Evolutionary conservation across 1,140 invertebrate genomes (phyloP).

Genomic region (Drosophila albomicans): DNA sequence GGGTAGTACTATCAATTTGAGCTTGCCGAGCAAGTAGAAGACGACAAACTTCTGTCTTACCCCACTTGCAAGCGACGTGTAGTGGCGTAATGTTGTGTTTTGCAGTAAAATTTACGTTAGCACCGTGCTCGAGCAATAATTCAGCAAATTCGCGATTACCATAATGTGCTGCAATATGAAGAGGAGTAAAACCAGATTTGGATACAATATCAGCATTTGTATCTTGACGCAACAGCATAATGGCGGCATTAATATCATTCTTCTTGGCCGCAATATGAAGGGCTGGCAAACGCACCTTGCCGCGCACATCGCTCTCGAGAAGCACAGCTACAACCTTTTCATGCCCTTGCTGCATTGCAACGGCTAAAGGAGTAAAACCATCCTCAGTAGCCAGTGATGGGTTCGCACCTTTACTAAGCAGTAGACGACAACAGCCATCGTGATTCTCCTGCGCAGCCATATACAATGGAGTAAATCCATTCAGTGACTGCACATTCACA

Average conservation of each 20-base stretch:
- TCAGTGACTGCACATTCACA: conserved; percentile 98
- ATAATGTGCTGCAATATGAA: conserved; percentile 99
- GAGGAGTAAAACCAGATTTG: conserved; percentile 98
- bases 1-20: conserved; percentile 96
- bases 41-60: conserved; percentile 89
- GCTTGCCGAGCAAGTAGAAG: conserved; percentile 94
- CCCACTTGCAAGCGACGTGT: conserved; percentile 90
- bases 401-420: conserved; percentile 97
- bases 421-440: conserved; percentile 95
- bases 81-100: conserved; percentile 97
- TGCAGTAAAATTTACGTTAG: conserved; percentile 98
- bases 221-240: conserved; percentile 96
- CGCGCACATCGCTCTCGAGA: conserved; percentile 96
- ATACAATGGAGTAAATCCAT: conserved; percentile 99
- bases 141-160: conserved; percentile 98
- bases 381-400: conserved; percentile 98
- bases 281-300: conserved; percentile 94
- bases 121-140: conserved; percentile 95
- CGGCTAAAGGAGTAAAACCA: conserved; percentile 98
- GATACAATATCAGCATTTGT: conserved; percentile 98
- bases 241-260: conserved; percentile 98
- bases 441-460: conserved; percentile 99
- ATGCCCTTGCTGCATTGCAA: conserved; percentile 99
- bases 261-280: conserved; percentile 99
- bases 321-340: conserved; percentile 98